Evolutionary conservation across 2,113 vertebrate genomes (phyloP), one percentile per base, ranked within the genome.

Genomic region (Paralichthys olivaceus): DNA sequence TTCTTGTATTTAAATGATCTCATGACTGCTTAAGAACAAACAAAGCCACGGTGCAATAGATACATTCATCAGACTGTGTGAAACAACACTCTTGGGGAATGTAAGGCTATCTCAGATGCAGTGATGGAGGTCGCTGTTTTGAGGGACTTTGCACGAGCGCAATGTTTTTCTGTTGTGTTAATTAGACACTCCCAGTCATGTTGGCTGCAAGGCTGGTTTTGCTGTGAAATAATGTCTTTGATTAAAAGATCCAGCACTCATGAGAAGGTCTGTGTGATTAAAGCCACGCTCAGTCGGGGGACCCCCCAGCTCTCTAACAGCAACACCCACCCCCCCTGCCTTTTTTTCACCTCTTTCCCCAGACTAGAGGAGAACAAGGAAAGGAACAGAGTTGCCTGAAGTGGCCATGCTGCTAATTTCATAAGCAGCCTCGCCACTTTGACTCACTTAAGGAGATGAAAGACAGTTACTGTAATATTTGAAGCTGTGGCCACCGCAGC

Each of bases 91-190:
- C 51, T 60, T 13, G 32, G 60, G 73, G 64, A 64, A 66, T 51
- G 57, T 23, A 34, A 61, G 80, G 71, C 72, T 56, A 69, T 75
- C 83, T 78, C 72, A 80, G 79, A 79, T 71, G 74, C 82, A 69
- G 69, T 72, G 83, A 72, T 79, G 79, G 68, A 77, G 74, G 62
- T 75, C 67, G 78, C 80, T 69, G 70, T 72, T 86, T 79, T 77
- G 51, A 85, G 82, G 59, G 79, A 68, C 77, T 90, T 77, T 59
- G 72, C 74, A 75, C 72, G 73, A 66, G 54, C 55, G 3, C 72
- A 45, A 77, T 86, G 76, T 83, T 89, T 91, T 91, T 89, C 89
- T 90, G 90, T 91, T 90, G 90, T 94, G 91, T 91, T 94, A 94
- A 94, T 94, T 92, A 93, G 91, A 90, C 81, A 68, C 85, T 90